Evolutionary conservation across 2,113 vertebrate species (phyloP), one percentile per base, ranked within the genome.

Genomic region (Perca fluviatilis): DNA sequence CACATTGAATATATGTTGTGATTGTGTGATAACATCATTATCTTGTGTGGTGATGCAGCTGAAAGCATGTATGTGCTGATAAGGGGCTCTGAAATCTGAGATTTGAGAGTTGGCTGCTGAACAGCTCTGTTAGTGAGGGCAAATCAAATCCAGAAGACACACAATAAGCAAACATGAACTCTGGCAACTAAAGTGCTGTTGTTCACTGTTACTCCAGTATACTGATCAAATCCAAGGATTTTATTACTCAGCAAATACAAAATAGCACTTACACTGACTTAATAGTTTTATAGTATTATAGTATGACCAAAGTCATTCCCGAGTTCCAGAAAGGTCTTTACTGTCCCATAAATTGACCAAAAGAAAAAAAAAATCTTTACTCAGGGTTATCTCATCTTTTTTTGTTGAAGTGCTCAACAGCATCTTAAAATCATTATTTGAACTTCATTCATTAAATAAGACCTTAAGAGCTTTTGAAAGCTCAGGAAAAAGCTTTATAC

Each of bases 11-110:
- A 30, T 40, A 21, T 19, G 23, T 16, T 12, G 12, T 56, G 23
- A 16, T 50, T 50, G 43, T 50, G 64, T 33, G 25, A 49, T 12
- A 6, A 12, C 21, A 57, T 33, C 27, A 51, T 51, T 43, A 43
- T 3, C 5, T 9, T 57, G 16, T 6, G 40, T 13, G 21, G 9
- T 30, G 11, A 77, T 21, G 10, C 8, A 51, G 16, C 8, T 64
- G 51, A 64, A 70, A 56, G 58, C 12, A 27, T 84, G 74, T 56
- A n/a, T 18, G 66, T 64, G 25, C 64, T 8, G n/a, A 16, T 46
- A 23, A 36, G 21, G 8, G 12, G 33, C 18, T 61, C 23, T 73
- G 53, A 68, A 84, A 53, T 36, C 5, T 47, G 54, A 60, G n/a
- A 49, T 19, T 1, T 9, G 23, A 60, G 16, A 73, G 18, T 16